Evolutionary conservation across 2,113 vertebrate species (phyloP), one percentile per base, ranked within the genome.

Genomic region (Cryptoleucopteryx plumbea): DNA sequence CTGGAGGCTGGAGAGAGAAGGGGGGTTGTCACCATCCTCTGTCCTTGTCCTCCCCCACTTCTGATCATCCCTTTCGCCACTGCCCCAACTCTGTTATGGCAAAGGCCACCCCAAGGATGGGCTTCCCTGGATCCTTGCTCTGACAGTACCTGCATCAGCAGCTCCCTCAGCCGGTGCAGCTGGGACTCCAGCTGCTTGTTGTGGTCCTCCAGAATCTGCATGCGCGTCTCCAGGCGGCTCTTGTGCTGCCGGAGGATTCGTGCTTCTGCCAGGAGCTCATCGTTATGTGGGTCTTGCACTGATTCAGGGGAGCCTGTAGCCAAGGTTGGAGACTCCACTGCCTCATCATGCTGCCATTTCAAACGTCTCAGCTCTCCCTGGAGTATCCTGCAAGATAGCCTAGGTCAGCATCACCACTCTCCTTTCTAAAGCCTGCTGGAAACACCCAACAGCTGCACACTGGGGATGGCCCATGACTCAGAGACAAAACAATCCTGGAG

Each of bases 181-280:
- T 99, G 99, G 2, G 99, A 99, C 94, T 99, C 99, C 40, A 99
- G 98, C 96, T 99, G 99, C 93, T 99, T 99, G 98, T 99, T 99
- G 98, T 99, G 99, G 91, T 99, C 99, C 95, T 99, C 99, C 86
- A 99, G 98, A 96, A 99, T 99, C 98, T 99, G 99, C 99, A 99
- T 99, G 26, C 99, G 99, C 1, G 99, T 99, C 98, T 99, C 99
- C 94, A 99, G 98, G n/a, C 99, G 99, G 50, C 98, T 99, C 97
- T 99, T 99, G 98, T 99, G 99, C 94, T 99, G 99, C 47, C 99
- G 98, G 13, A 99, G 98, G 81, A 99, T 99, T 15, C 99, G 98
- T 1, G 99, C 99, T 82, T 99, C 99, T 1, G 99, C 99, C 96
- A 99, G 98, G 21, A 99, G 99, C 96, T 99, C 99, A 8, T 99